Conservation (phyloP, 2,888 invertebrate species). For the Diplazon laetatorius region DNA sequence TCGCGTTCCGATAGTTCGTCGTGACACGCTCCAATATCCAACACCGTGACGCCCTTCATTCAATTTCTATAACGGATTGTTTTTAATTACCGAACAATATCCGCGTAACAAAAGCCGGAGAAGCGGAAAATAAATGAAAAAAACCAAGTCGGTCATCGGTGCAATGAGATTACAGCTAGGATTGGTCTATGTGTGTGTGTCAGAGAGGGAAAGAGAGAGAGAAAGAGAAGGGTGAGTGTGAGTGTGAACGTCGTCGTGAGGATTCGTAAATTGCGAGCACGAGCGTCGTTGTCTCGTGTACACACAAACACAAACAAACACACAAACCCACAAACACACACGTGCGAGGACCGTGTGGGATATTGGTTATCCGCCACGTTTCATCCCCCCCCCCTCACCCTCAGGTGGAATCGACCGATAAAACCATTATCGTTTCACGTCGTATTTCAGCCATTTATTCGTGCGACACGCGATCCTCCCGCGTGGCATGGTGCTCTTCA, state of each 20-base stretch:
- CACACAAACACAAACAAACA: too few relatives aligned
- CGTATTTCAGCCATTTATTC: slow-evolving; percentile 68
- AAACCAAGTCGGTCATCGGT: slow-evolving; percentile 12
- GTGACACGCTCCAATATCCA: slow-evolving; percentile 17
- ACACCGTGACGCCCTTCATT: slow-evolving; percentile 15
- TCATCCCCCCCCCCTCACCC: slow-evolving; percentile 64
- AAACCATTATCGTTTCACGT: slow-evolving; percentile 71
- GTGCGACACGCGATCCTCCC: slow-evolving; percentile 62
- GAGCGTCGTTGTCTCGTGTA: slow-evolving; percentile 22
- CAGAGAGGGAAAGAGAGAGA: too few relatives aligned
- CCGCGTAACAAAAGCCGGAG: slow-evolving; percentile 33
- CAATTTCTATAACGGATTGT: slow-evolving; percentile 70
- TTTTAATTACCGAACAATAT: slow-evolving; percentile 72
- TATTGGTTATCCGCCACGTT: slow-evolving; percentile 70
- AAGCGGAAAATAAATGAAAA: background rate
- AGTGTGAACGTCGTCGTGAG: slow-evolving; percentile 27
- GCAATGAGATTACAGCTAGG: slow-evolving; percentile 15
- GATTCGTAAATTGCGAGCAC: slow-evolving; percentile 29
- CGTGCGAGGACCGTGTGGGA: slow-evolving; percentile 56
- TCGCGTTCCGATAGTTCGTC: slow-evolving; percentile 24
- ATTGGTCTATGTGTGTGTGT: slow-evolving; percentile 16
- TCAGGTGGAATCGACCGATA: slow-evolving; percentile 68
- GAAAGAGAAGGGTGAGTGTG: background rate
- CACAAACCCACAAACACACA: too few relatives aligned
- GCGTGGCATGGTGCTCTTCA: slow-evolving; percentile 37